phyloP scores from a whole-genome alignment of 2,888 invertebrate species.

The Lagria hirta region DNA sequence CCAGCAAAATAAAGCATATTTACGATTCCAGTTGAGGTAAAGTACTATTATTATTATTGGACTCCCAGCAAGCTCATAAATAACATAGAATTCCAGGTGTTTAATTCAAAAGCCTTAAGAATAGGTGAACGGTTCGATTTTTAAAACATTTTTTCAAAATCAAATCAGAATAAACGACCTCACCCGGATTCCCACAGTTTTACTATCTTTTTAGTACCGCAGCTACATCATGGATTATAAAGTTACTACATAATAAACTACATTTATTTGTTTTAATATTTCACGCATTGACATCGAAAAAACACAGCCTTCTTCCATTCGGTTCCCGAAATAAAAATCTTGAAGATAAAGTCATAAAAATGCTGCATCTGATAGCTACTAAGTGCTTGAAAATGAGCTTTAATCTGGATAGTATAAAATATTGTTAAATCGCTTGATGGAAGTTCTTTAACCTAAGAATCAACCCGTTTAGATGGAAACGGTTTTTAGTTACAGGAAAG shows the following conservation, averaged over 20 bases:
- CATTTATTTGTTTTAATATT: constrained; percentile 21
- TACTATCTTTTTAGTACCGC: constrained; percentile 17
- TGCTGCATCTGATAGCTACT: background rate
- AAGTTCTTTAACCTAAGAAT: constrained; percentile 4
- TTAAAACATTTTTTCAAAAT: no score
- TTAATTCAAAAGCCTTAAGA: no score
- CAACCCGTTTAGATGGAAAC: background rate
- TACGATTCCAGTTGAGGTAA: no score
- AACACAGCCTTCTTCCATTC: constrained; percentile 5
- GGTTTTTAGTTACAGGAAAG: constrained; percentile 4
- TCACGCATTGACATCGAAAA: constrained; percentile 15
- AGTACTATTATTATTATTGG: no score
- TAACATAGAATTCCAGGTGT: no score
- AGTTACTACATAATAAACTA: constrained; percentile 17
- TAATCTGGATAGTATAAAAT: background rate
- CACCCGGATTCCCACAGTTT: constrained; percentile 15
- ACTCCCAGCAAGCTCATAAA: no score
- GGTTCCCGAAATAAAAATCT: constrained; percentile 4
- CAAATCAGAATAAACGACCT: no score
- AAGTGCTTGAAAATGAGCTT: background rate
- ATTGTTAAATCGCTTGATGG: background rate
- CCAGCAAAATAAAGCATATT: no score
- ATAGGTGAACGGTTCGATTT: no score
- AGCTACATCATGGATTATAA: constrained; percentile 2
- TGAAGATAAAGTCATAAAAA: constrained; percentile 12